Evolutionary conservation across 2,888 invertebrate species (phyloP).

Genomic region (Pheosia tremula): DNA sequence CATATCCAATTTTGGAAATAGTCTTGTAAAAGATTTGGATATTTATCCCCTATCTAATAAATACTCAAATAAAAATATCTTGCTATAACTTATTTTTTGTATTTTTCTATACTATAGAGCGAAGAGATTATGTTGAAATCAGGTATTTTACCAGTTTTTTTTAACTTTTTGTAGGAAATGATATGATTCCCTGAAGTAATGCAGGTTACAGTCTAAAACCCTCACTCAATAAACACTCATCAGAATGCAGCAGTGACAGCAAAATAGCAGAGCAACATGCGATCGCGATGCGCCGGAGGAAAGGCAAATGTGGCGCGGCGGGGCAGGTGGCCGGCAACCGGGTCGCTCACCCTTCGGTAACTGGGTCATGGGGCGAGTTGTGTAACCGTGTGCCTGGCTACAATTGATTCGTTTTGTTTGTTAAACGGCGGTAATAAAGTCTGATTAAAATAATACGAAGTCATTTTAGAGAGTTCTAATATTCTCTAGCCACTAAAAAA

Average conservation of each 20-base stretch:
- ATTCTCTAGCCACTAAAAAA: too few relatives aligned
- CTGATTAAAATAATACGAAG: background rate
- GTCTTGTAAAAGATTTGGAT: too few relatives aligned
- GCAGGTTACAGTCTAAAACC: too few relatives aligned
- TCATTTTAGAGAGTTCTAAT: background rate
- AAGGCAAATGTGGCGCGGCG: slow-evolving; percentile 1
- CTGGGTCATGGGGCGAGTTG: slow-evolving; percentile 6
- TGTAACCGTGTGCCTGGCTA: background rate
- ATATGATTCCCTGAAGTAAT: too few relatives aligned
- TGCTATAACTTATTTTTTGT: too few relatives aligned
- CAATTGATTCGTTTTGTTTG: background rate
- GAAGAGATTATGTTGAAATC: too few relatives aligned
- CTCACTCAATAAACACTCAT: slow-evolving; percentile 5
- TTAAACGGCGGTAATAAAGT: background rate
- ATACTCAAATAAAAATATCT: too few relatives aligned
- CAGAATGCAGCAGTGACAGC: background rate
- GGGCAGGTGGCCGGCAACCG: slow-evolving; percentile 10
- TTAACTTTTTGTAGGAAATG: too few relatives aligned
- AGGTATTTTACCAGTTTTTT: too few relatives aligned
- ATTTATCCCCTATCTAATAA: too few relatives aligned
- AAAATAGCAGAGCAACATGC: slow-evolving; percentile 2
- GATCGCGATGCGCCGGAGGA: slow-evolving; percentile 6
- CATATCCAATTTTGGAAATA: too few relatives aligned
- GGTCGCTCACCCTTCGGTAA: slow-evolving; percentile 17
- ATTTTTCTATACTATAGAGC: too few relatives aligned